These are phyloP conservation scores for Conger conger DNA, from an alignment of 2,113 vertebrate species.

Conservation along the genomic window DNA sequence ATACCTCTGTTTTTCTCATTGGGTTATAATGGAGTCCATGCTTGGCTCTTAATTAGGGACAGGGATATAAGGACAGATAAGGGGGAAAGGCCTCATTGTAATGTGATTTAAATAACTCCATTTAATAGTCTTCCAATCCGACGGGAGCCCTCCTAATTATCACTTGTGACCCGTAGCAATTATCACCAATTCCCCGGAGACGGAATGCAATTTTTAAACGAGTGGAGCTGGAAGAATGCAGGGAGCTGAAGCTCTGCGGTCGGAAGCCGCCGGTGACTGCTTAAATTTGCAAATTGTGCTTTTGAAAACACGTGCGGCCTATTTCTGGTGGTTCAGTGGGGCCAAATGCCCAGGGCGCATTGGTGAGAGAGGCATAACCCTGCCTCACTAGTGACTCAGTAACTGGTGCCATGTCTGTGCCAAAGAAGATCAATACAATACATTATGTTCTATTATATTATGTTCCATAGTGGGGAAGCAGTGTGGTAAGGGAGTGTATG, in stretches of 20 bases:
- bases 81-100: constrained; percentile 25
- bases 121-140: constrained; percentile 69
- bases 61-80: constrained; percentile 3
- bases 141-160: constrained; percentile 70
- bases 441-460: background rate
- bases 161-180: constrained; percentile 74
- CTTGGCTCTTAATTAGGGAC: constrained; percentile 13
- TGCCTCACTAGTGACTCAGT: background rate
- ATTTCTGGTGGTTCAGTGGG: background rate
- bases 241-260: constrained; percentile 10
- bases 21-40: constrained; percentile 8
- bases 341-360: background rate
- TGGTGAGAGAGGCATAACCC: background rate
- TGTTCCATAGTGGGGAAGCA: too few relatives aligned
- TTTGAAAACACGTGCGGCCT: background rate
- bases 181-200: constrained; percentile 64
- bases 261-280: background rate
- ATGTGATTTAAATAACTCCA: constrained; percentile 74
- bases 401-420: background rate
- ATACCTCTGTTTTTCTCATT: background rate
- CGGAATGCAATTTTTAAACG: constrained; percentile 71
- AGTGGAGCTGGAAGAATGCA: constrained; percentile 62
- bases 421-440: background rate
- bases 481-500: too few relatives aligned
- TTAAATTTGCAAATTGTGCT: background rate